phyloP scores from a whole-genome alignment of 2,888 invertebrate species.

The Machimus atricapillus region DNA sequence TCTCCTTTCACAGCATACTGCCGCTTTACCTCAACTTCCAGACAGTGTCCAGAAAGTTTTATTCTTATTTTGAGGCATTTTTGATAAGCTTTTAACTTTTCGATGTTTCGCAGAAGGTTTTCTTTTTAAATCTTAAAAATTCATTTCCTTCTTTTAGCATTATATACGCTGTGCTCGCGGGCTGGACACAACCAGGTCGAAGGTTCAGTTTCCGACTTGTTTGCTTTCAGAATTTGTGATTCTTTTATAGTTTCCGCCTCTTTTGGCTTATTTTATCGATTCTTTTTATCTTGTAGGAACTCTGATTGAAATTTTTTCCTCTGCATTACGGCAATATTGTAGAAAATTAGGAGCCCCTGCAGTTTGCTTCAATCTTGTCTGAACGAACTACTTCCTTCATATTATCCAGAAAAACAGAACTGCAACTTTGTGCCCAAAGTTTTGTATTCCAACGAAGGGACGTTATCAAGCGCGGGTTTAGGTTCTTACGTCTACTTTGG shows the following conservation, averaged over 20 bases:
- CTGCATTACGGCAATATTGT: not conserved
- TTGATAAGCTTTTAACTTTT: conserved; percentile 30
- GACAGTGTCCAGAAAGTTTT: conserved; percentile 14
- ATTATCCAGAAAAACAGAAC: not conserved
- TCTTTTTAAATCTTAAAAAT: not conserved
- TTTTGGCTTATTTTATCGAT: not conserved
- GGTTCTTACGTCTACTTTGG: not conserved
- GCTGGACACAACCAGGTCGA: not conserved
- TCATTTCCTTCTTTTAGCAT: conserved; percentile 4
- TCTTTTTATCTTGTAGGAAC: not conserved
- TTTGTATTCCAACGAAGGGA: not conserved
- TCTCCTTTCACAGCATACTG: not conserved
- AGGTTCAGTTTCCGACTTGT: not conserved
- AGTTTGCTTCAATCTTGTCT: not conserved
- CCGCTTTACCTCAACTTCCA: not conserved
- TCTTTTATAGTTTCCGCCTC: not conserved
- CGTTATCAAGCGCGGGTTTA: not conserved
- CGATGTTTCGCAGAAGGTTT: not conserved
- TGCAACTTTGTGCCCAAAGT: not conserved
- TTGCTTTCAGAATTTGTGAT: not conserved
- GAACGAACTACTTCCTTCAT: not conserved
- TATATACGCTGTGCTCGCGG: not conserved
- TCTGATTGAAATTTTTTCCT: not conserved
- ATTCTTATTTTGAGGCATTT: conserved; percentile 19
- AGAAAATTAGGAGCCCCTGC: not conserved